Base-by-base conservation (phyloP, 2,888 invertebrate species). In the Ptychoptera albimana region DNA sequence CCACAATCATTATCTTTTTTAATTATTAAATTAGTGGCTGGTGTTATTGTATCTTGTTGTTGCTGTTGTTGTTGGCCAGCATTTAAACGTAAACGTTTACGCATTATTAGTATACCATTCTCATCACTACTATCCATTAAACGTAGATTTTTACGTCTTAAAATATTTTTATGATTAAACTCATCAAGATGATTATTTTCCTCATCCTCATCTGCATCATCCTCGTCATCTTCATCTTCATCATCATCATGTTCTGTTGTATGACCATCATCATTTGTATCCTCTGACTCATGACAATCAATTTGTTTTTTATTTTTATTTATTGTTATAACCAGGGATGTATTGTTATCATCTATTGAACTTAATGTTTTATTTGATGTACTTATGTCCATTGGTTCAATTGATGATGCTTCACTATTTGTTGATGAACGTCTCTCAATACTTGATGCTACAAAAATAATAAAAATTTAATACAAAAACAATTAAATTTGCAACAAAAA, bases 21-120 rank as follows among this genome's bases (percentile, higher is more conserved):
- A 14, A 15, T 34, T 35, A 46, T 47, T 32, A 23, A 23, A 23
- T 23, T 7, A 23, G 23, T 23, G 3, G 23, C 11, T 32, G 6
- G 9, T 32, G n/a, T 8, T 23, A 7, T 7, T 23, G 23, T 23
- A 23, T 23, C 23, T 23, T 23, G 23, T 5, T 23, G 23, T 7
- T 23, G 23, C 7, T 23, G 23, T 23, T 45, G 45, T 45, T n/a
- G n/a, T n/a, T n/a, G n/a, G n/a, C n/a, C n/a, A n/a, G 55, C 59
- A 49, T 58, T 62, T 15, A 64, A 55, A 2, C 64, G 63, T 44
- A 64, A 64, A 50, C 64, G 65, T 49, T 65, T 64, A 30, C 64
- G 61, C 49, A 65, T 49, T 42, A 63, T 61, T 47, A 56, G 16
- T 8, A 34, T 42, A 35, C 34, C 42, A 35, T n/a, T n/a, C n/a